Evolutionary conservation across 2,888 invertebrate species (phyloP).

Genomic region (Cheiracanthium punctorium): DNA sequence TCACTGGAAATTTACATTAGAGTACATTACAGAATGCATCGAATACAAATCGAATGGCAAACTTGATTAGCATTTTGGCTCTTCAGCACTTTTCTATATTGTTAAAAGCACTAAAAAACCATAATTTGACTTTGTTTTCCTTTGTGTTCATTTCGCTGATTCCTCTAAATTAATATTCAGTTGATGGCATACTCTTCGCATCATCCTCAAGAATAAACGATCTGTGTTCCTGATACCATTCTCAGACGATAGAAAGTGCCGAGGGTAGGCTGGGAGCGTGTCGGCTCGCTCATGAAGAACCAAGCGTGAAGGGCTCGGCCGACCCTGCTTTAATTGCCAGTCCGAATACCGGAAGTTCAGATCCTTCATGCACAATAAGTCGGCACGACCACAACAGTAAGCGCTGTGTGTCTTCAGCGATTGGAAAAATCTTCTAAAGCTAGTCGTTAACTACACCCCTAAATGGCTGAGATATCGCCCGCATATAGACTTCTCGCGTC

Average conservation of each 20-base stretch:
- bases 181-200: no score
- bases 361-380: conserved; percentile 41
- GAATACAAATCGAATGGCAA: no score
- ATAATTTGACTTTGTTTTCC: no score
- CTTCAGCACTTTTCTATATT: no score
- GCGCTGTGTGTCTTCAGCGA: conserved; percentile 26
- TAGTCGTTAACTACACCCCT: conserved; percentile 33
- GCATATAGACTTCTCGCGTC: background rate
- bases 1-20: no score
- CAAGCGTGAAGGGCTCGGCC: conserved; percentile 59
- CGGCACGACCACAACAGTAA: conserved; percentile 20
- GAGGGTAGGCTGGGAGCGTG: conserved; percentile 23
- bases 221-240: no score
- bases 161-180: no score
- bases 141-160: no score
- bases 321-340: conserved; percentile 46
- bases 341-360: conserved; percentile 56
- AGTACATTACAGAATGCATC: no score
- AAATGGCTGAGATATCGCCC: no score
- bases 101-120: no score
- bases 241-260: background rate
- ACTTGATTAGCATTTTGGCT: no score
- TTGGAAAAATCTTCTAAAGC: conserved; percentile 45
- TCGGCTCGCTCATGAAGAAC: conserved; percentile 63
- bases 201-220: background rate